Percentiles rank a stretch among this genome's conserved stretches.
Conservation (phyloP, 2,797 vertebrate species). For the Pogonophryne albipinna region DNA sequence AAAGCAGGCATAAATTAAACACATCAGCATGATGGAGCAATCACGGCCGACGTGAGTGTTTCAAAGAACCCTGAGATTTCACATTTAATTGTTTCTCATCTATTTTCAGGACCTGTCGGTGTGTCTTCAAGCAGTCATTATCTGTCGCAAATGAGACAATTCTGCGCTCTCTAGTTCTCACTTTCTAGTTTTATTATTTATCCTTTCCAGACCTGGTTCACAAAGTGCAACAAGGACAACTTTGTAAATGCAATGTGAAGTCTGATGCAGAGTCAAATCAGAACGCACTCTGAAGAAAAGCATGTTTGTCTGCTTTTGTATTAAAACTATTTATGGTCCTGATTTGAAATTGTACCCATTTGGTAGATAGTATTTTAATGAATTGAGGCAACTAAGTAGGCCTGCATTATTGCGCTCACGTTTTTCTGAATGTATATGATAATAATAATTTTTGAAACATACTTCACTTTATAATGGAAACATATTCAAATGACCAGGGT, state of each 20-base stretch:
- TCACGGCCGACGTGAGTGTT: constrained; percentile 40
- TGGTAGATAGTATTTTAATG: background rate
- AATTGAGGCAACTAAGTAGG: background rate
- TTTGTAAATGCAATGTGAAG: constrained; percentile 8
- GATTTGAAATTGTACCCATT: background rate
- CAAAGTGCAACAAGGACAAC: constrained; percentile 8
- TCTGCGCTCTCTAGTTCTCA: constrained; percentile 5
- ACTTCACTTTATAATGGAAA: no score
- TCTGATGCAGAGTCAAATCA: constrained; percentile 10
- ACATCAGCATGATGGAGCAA: constrained; percentile 55
- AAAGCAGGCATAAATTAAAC: constrained; percentile 70
- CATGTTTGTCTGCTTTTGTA: background rate
- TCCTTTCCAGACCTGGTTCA: constrained; percentile 32
- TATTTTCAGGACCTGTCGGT: constrained; percentile 54
- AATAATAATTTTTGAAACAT: no score
- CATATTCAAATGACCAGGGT: no score
- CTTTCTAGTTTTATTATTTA: constrained; percentile 26
- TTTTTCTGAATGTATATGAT: no score
- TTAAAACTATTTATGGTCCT: constrained; percentile 1
- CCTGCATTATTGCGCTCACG: no score
- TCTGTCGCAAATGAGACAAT: constrained; percentile 47
- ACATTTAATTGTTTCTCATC: constrained; percentile 68
- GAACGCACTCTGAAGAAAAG: constrained; percentile 9
- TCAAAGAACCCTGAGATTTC: constrained; percentile 66
- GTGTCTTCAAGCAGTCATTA: constrained; percentile 56